A percentile compares a stretch with the other conserved stretches of the same genome.
Evolutionary conservation across 2,888 invertebrate species (phyloP).

Genomic region (Acrobasis consociella): DNA sequence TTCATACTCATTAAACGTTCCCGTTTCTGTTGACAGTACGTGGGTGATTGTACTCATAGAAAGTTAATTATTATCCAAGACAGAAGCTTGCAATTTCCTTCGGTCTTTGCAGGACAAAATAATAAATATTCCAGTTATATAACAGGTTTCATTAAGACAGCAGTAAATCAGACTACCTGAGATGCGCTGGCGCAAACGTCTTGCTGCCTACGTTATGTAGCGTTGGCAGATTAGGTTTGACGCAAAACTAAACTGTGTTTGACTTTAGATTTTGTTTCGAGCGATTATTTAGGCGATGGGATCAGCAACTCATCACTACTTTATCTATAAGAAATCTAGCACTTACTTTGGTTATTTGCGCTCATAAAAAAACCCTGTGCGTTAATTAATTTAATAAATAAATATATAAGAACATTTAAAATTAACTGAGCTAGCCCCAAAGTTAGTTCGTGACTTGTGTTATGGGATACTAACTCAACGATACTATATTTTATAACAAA

Average conservation of each 20-base stretch:
- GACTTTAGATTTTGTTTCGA: too few relatives aligned
- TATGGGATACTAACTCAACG: too few relatives aligned
- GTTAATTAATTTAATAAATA: too few relatives aligned
- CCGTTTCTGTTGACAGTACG: slow-evolving; percentile 26
- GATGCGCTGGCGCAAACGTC: slow-evolving; percentile 64
- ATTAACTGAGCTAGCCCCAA: too few relatives aligned
- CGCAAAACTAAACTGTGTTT: not conserved
- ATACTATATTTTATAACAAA: too few relatives aligned
- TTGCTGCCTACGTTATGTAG: slow-evolving; percentile 54
- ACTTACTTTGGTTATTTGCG: too few relatives aligned
- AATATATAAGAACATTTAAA: too few relatives aligned
- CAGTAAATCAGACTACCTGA: slow-evolving; percentile 77
- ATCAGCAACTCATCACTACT: too few relatives aligned
- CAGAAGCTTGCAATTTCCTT: slow-evolving; percentile 68
- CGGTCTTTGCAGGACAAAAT: slow-evolving; percentile 66
- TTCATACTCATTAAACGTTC: not conserved
- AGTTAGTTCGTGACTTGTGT: too few relatives aligned
- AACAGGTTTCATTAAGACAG: slow-evolving; percentile 80
- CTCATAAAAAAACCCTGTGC: too few relatives aligned
- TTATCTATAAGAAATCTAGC: too few relatives aligned
- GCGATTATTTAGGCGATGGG: too few relatives aligned
- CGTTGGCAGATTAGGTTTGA: slow-evolving; percentile 41
- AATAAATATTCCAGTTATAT: slow-evolving; percentile 80
- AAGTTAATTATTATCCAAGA: slow-evolving; percentile 73
- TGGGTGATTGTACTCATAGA: slow-evolving; percentile 47